Percentiles rank a stretch among this genome's conserved stretches.
phyloP scores from a whole-genome alignment of 1,140 invertebrate genomes.

The Saccostrea echinata region DNA sequence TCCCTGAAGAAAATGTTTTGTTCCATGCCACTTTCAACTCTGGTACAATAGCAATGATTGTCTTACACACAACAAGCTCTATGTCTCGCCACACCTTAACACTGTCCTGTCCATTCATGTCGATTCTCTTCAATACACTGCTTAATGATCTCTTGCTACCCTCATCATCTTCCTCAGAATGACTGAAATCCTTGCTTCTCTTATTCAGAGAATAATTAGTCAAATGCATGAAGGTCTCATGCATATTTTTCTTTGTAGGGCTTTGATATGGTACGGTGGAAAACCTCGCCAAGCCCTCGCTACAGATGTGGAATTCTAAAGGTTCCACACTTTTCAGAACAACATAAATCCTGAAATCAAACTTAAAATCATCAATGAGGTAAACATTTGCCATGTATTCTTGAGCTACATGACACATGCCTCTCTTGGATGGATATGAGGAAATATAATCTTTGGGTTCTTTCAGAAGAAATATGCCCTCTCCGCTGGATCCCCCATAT shows the following conservation, averaged over 20 bases:
- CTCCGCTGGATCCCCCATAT: conserved; percentile 81
- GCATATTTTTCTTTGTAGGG: conserved; percentile 78
- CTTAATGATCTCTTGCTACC: conserved; percentile 81
- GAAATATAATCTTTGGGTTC: conserved; percentile 76
- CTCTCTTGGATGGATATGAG: conserved; percentile 55
- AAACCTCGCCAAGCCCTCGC: conserved; percentile 81
- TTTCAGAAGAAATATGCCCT: conserved; percentile 81
- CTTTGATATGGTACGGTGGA: conserved; percentile 80
- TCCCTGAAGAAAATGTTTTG: conserved; percentile 74
- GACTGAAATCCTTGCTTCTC: conserved; percentile 79
- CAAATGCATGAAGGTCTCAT: conserved; percentile 81
- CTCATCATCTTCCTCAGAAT: conserved; percentile 78
- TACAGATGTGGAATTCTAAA: conserved; percentile 80
- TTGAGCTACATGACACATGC: conserved; percentile 77
- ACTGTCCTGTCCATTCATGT: conserved; percentile 76
- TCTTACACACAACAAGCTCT: conserved; percentile 80
- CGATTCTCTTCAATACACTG: conserved; percentile 79
- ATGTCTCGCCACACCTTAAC: conserved; percentile 79
- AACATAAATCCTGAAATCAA: conserved; percentile 82
- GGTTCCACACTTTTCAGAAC: conserved; percentile 80
- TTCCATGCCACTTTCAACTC: conserved; percentile 80
- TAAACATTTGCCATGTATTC: conserved; percentile 81
- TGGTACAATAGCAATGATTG: conserved; percentile 80
- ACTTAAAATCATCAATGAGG: conserved; percentile 81
- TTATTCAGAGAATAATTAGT: conserved; percentile 83